Percentiles rank a stretch among this genome's conserved stretches.
phyloP scores from a whole-genome alignment of 2,888 invertebrate species.

The Lottia gigantea region DNA sequence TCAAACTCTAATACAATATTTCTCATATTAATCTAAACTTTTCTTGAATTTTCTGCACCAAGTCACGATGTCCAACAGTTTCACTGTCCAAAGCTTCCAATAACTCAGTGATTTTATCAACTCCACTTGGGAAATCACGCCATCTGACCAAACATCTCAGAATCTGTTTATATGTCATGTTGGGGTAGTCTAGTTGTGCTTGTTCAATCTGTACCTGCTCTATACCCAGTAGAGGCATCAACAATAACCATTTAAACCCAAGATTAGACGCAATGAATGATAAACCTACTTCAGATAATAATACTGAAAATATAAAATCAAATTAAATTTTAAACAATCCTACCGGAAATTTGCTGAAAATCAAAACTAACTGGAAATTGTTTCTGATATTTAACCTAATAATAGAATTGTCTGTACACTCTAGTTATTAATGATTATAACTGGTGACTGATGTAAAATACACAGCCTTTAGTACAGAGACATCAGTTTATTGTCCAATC shows the following conservation, averaged over 20 bases:
- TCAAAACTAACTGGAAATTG: no score
- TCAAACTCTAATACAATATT: no score
- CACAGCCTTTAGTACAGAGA: no score
- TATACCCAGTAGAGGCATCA: constrained; percentile 64
- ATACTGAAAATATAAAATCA: constrained; percentile 30
- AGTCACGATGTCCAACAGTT: constrained; percentile 25
- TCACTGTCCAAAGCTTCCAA: constrained; percentile 34
- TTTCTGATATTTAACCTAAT: no score
- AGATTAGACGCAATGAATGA: constrained; percentile 46
- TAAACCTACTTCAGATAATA: constrained; percentile 49
- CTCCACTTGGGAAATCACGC: constrained; percentile 21
- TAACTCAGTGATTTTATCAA: constrained; percentile 34
- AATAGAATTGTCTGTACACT: no score
- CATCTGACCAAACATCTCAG: constrained; percentile 36
- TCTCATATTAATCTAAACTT: neutral
- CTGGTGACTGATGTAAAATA: no score
- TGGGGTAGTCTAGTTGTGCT: constrained; percentile 61
- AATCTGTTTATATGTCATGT: constrained; percentile 41
- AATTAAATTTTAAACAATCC: neutral
- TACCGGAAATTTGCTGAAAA: no score
- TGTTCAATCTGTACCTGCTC: constrained; percentile 68
- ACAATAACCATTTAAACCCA: constrained; percentile 67
- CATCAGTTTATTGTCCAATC: no score
- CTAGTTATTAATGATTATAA: no score
- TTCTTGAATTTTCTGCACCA: constrained; percentile 26